Evolutionary conservation across 92 coral and sea anemone species (phyloP).

Genomic region (Siderastrea radians): DNA sequence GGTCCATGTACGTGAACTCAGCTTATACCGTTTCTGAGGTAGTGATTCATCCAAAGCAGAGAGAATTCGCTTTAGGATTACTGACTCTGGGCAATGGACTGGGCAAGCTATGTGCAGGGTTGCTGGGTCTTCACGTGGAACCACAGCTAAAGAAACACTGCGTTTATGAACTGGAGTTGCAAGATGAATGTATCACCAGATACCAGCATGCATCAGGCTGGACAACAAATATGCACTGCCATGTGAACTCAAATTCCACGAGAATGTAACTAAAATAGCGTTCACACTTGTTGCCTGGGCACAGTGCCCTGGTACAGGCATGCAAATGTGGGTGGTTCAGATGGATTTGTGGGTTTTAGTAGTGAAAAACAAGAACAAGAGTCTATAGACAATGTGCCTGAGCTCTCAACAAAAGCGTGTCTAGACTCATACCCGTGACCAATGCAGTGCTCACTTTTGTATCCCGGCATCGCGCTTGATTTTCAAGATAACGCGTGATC

Average conservation of each 20-base stretch:
- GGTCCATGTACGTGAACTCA: constrained; percentile 86
- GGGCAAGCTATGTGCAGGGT: constrained; percentile 83
- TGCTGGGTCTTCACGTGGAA: constrained; percentile 75
- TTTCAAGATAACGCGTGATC: too few relatives aligned
- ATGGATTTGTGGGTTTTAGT: too few relatives aligned
- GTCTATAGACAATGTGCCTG: too few relatives aligned
- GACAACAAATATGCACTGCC: constrained; percentile 35
- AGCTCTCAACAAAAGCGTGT: too few relatives aligned
- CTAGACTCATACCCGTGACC: too few relatives aligned
- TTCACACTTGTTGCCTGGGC: too few relatives aligned
- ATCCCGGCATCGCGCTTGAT: too few relatives aligned
- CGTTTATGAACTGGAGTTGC: constrained; percentile 61
- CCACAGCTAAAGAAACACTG: constrained; percentile 78
- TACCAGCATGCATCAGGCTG: constrained; percentile 67
- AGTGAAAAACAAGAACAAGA: too few relatives aligned
- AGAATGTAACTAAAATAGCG: background rate
- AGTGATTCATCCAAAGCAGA: constrained; percentile 51
- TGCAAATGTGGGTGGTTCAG: too few relatives aligned
- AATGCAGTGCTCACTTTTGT: too few relatives aligned
- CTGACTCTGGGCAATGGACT: constrained; percentile 82
- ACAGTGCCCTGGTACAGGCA: too few relatives aligned
- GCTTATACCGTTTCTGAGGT: constrained; percentile 78
- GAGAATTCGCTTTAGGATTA: constrained; percentile 83
- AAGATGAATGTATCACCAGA: constrained; percentile 78
- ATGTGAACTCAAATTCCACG: constrained; percentile 5